Evolutionary conservation across 1,140 invertebrate genomes (phyloP).

Genomic region (Solenopsis fugax): DNA sequence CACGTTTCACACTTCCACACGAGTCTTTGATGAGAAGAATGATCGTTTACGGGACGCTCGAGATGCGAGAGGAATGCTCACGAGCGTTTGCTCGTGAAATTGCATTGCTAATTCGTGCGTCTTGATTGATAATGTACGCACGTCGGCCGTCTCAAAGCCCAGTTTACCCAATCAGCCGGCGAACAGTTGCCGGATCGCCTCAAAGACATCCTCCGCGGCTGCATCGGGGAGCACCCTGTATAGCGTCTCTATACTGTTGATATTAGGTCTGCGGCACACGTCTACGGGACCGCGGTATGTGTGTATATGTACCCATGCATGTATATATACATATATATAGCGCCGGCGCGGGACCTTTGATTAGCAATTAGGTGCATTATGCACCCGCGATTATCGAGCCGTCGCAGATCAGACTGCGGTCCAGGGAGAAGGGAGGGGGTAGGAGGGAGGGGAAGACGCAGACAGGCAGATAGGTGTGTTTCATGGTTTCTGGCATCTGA

Average conservation of each 20-base stretch:
- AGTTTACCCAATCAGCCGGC: constrained; percentile 45
- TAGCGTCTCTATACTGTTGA: constrained; percentile 54
- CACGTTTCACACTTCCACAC: background rate
- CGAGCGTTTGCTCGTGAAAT: constrained; percentile 44
- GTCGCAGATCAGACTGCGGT: constrained; percentile 65
- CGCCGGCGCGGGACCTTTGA: constrained; percentile 72
- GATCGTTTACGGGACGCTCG: background rate
- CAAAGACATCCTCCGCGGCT: constrained; percentile 40
- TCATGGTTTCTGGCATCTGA: constrained; percentile 21
- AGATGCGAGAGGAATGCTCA: background rate
- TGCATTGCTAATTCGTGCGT: constrained; percentile 47
- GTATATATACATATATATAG: constrained; percentile 2
- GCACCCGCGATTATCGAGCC: constrained; percentile 74
- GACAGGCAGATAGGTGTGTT: constrained; percentile 28
- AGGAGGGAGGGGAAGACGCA: background rate
- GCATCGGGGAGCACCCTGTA: background rate
- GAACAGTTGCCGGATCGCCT: constrained; percentile 18
- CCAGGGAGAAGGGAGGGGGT: background rate
- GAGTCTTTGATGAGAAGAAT: background rate
- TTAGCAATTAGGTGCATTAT: constrained; percentile 78
- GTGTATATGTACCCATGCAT: background rate
- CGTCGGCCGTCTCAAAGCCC: constrained; percentile 38
- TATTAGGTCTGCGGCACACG: constrained; percentile 63
- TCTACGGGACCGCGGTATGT: constrained; percentile 2
- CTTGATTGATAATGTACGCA: constrained; percentile 54